Conservation (phyloP, 2,797 vertebrate genomes). For the Catamblyrhynchus diadema region DNA sequence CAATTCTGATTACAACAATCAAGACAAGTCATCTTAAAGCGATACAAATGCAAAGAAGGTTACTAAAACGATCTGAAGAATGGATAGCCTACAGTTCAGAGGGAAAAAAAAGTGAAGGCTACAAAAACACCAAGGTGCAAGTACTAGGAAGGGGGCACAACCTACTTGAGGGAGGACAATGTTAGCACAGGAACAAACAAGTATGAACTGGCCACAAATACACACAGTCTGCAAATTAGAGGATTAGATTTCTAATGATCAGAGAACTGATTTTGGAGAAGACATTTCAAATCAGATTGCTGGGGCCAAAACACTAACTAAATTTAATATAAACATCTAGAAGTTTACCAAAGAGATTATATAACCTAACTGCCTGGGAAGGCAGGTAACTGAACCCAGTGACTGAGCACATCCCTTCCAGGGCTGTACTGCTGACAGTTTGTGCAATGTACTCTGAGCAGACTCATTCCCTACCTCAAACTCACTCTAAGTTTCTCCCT, state of each 20-base stretch:
- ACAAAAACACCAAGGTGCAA: neutral
- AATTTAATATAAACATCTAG: neutral
- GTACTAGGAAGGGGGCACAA: neutral
- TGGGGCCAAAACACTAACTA: neutral
- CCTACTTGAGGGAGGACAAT: neutral
- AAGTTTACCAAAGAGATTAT: neutral
- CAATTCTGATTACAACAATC: neutral
- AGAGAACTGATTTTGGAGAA: neutral
- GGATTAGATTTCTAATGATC: conserved; percentile 60
- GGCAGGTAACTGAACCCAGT: neutral
- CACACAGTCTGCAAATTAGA: conserved; percentile 29
- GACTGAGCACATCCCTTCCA: neutral
- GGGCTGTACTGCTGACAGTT: neutral
- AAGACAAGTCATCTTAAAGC: neutral
- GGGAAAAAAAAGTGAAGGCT: neutral
- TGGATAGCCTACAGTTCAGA: neutral
- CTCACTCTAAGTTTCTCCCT: neutral
- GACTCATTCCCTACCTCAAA: neutral
- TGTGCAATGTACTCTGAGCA: neutral
- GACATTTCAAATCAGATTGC: conserved; percentile 38
- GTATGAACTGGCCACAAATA: conserved; percentile 42
- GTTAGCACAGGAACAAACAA: conserved; percentile 31
- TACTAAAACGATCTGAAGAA: neutral
- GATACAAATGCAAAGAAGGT: neutral
- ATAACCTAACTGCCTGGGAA: neutral